Percentiles rank a stretch among this genome's conserved stretches.
Evolutionary conservation across 2,113 vertebrate genomes (phyloP).

Genomic region (Potamarius usumacintae): DNA sequence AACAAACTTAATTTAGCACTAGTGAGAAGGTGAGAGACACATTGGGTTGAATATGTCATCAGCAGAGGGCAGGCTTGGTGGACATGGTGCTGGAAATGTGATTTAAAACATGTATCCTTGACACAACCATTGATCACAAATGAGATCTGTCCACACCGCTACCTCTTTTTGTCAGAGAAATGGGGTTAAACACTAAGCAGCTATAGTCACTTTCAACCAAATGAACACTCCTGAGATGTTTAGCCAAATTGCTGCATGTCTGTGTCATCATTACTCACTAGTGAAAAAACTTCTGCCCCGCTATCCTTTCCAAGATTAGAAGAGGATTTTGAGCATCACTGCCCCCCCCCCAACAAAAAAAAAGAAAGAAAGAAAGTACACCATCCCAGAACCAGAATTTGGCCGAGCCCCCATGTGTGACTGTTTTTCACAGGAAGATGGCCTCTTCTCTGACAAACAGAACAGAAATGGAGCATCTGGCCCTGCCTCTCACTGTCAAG

Average conservation of each 20-base stretch:
- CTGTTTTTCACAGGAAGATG: conserved; percentile 35
- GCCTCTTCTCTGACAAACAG: conserved; percentile 29
- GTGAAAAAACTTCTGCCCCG: not conserved
- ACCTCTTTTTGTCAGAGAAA: conserved; percentile 19
- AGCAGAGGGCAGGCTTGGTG: conserved; percentile 7
- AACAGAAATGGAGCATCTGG: conserved; percentile 39
- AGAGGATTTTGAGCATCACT: conserved; percentile 25
- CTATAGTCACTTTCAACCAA: conserved; percentile 13
- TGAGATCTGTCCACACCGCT: conserved; percentile 27
- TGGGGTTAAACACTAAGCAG: conserved; percentile 38
- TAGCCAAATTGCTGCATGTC: conserved; percentile 25
- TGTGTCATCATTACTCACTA: conserved; percentile 7
- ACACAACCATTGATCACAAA: conserved; percentile 29
- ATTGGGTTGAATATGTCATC: conserved; percentile 35
- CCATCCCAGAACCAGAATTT: conserved; percentile 17
- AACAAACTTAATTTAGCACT: conserved; percentile 49
- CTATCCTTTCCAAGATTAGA: not conserved
- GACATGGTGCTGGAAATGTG: conserved; percentile 22
- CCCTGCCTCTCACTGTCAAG: conserved; percentile 34
- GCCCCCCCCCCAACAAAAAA: not conserved
- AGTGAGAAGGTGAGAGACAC: conserved; percentile 39
- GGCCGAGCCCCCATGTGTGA: conserved; percentile 22
- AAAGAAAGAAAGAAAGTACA: conserved; percentile 16
- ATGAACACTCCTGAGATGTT: conserved; percentile 14
- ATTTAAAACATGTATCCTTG: conserved; percentile 41